These are phyloP conservation scores for Wasmannia auropunctata DNA, from an alignment of 1,140 invertebrate genomes.

Conservation along the genomic window DNA sequence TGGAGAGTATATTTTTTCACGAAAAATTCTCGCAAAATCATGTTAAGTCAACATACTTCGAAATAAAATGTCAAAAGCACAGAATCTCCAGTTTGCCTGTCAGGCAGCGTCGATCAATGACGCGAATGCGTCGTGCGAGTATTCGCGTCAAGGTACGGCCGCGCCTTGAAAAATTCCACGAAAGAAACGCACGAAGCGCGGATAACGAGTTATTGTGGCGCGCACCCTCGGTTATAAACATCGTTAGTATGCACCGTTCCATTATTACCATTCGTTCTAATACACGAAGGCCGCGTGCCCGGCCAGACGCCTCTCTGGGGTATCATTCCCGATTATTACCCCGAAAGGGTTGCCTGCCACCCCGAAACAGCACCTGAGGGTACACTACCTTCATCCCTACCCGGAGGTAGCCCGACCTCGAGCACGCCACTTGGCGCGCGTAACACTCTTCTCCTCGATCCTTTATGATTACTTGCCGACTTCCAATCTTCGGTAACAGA, in stretches of 20 bases:
- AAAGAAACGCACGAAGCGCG: slow-evolving; percentile 4
- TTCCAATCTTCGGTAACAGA: not conserved
- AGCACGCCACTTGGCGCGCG: slow-evolving; percentile 14
- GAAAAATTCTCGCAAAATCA: not conserved
- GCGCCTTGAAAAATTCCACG: slow-evolving; percentile 32
- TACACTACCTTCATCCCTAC: slow-evolving; percentile 72
- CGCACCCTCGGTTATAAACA: slow-evolving; percentile 70
- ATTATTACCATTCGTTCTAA: slow-evolving; percentile 84
- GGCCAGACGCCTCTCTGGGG: slow-evolving; percentile 79
- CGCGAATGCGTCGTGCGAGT: not conserved
- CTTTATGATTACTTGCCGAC: slow-evolving; percentile 73
- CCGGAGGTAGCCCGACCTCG: slow-evolving; percentile 42
- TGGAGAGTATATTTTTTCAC: not conserved
- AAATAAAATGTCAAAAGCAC: not conserved
- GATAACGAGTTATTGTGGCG: slow-evolving; percentile 27
- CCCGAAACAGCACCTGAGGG: slow-evolving; percentile 82
- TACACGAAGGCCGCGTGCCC: slow-evolving; percentile 69
- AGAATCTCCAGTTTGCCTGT: not conserved
- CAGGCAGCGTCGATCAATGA: not conserved
- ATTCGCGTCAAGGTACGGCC: not conserved
- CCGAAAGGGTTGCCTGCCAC: slow-evolving; percentile 81
- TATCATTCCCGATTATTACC: slow-evolving; percentile 83
- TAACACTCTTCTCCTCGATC: slow-evolving; percentile 55
- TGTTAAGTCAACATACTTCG: not conserved
- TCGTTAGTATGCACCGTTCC: slow-evolving; percentile 75